Evolutionary conservation across 2,888 invertebrate species (phyloP).

Genomic region (Lysandra coridon): DNA sequence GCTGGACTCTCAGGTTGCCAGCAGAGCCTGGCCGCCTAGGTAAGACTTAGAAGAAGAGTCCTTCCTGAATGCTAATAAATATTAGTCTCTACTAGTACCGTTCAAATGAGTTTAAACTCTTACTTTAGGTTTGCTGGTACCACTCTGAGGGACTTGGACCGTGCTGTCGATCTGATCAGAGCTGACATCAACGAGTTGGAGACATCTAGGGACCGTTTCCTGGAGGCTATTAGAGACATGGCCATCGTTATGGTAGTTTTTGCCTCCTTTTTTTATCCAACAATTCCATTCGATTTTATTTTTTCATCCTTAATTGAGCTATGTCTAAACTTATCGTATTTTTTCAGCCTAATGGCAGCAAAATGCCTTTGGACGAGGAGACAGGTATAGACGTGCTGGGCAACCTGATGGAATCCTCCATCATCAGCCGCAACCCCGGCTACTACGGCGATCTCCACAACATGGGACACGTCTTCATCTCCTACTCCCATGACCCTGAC

Average conservation of each 20-base stretch:
- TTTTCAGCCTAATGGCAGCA: conserved; percentile 79
- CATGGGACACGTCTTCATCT: conserved; percentile 88
- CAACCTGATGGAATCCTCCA: conserved; percentile 88
- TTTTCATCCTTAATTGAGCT: background rate
- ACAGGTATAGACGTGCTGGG: conserved; percentile 89
- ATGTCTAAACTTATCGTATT: background rate
- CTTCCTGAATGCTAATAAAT: background rate
- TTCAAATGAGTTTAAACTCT: background rate
- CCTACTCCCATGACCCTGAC: conserved; percentile 90
- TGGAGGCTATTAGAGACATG: conserved; percentile 81
- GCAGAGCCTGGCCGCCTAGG: conserved; percentile 88
- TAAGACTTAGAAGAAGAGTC: conserved; percentile 40
- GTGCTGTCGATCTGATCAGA: conserved; percentile 82
- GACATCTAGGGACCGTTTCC: conserved; percentile 85
- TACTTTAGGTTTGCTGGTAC: conserved; percentile 66
- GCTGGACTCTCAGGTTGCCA: conserved; percentile 88
- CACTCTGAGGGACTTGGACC: conserved; percentile 77
- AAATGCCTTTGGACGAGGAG: conserved; percentile 81
- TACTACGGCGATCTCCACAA: conserved; percentile 92
- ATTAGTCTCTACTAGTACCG: background rate
- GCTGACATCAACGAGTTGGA: conserved; percentile 83
- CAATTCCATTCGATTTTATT: background rate
- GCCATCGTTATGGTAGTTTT: conserved; percentile 41
- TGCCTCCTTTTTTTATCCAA: background rate
- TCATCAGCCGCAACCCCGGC: conserved; percentile 84